Evolutionary conservation across 2,888 invertebrate species (phyloP), one percentile per base, ranked within the genome.

Genomic region (Machimus atricapillus): DNA sequence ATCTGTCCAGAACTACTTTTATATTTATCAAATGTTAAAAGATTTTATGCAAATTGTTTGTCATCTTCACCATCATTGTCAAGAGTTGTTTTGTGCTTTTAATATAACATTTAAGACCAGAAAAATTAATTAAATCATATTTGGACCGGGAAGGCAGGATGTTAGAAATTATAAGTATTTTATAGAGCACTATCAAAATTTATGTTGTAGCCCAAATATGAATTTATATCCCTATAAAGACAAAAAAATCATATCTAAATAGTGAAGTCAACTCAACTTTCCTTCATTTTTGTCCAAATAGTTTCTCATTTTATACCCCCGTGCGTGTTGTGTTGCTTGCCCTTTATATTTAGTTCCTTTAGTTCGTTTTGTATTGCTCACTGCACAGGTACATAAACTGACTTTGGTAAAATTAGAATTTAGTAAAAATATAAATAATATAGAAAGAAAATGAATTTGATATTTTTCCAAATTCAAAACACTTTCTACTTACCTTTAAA

Each of bases 291-390:
- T 40, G 34, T 73, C 27, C 23, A 27, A 66, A 66, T 66, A 66
- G 23, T 66, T 66, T 83, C 37, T 46, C 66, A 34, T 34, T 66
- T 66, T 46, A 74, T n/a, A 34, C 46, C 58, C 58, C 23, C 23
- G 27, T 85, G 85, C 85, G 85, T 85, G 85, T 85, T 85, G 46
- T 85, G 58, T 85, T 85, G 85, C 85, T 74, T 85, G 74, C 9
- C 85, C 74, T 85, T 85, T 46, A 34, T 43, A 40, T 85, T 74
- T 37, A 37, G 27, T 85, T 73, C 74, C 40, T n/a, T 85, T 37
- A 73, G 23, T 27, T 73, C 73, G 23, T 74, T 74, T 43, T 46
- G 74, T 74, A 56, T 43, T 46, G 43, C 37, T 52, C 82, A 31
- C 19, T 82, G 82, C 82, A 82, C 82, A 82, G 82, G 66, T 82